Percentiles rank a stretch among this genome's conserved stretches.
phyloP scores from a whole-genome alignment of 2,113 vertebrate species.

The Zootoca vivipara region DNA sequence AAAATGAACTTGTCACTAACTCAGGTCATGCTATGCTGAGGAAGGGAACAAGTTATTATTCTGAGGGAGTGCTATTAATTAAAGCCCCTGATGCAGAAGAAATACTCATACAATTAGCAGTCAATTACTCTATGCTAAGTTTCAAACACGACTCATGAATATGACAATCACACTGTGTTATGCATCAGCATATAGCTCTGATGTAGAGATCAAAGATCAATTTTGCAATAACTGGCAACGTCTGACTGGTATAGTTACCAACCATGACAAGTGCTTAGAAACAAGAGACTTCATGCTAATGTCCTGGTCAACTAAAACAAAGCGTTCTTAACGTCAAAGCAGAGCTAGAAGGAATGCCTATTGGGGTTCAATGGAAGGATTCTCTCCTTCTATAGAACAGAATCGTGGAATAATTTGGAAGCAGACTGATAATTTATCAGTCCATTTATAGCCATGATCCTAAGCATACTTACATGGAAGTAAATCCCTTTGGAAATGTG shows the following conservation, averaged over 20 bases:
- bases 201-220: conserved; percentile 14
- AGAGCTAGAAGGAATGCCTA: neutral
- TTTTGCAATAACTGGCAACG: neutral
- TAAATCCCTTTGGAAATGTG: neutral
- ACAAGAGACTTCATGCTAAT: neutral
- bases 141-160: conserved; percentile 17
- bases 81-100: neutral
- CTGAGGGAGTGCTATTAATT: neutral
- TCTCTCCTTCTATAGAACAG: neutral
- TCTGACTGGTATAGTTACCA: neutral
- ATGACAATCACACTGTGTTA: conserved; percentile 1
- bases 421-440: neutral
- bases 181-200: conserved; percentile 9
- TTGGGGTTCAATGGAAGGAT: neutral
- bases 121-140: conserved; percentile 9
- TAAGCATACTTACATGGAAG: neutral
- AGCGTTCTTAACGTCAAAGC: neutral
- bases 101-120: conserved; percentile 16
- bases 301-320: neutral
- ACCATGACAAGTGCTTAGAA: conserved; percentile 25
- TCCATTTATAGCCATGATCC: neutral
- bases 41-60: neutral
- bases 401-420: neutral
- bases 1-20: neutral
- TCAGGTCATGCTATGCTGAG: neutral